Evolutionary conservation across 1,140 invertebrate genomes (phyloP).

Genomic region (Drosophila trapezifrons): DNA sequence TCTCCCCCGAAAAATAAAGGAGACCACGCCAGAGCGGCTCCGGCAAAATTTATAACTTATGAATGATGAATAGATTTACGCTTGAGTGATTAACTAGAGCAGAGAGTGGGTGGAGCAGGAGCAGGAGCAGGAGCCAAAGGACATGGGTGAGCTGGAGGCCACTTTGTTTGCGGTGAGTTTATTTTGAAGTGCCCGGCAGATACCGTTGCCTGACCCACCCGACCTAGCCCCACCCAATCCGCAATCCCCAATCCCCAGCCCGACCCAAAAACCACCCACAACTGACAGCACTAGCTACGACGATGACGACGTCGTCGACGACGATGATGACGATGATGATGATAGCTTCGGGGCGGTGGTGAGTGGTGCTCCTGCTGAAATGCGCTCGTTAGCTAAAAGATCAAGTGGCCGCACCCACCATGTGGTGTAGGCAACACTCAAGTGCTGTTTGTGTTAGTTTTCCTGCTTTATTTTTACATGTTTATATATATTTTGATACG

Average conservation of each 20-base stretch:
- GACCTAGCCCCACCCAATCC: slow-evolving; percentile 5
- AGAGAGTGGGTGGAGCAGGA: slow-evolving; percentile 9
- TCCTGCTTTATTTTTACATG: slow-evolving; percentile 48
- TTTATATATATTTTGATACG: slow-evolving; percentile 3
- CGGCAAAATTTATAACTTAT: slow-evolving; percentile 83
- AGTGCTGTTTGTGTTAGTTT: slow-evolving; percentile 81
- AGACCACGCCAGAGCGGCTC: slow-evolving; percentile 48
- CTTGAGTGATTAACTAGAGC: slow-evolving; percentile 82
- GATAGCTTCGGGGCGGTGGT: slow-evolving; percentile 24
- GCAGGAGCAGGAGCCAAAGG: slow-evolving; percentile 37
- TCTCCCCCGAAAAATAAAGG: slow-evolving; percentile 61
- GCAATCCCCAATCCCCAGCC: neutral
- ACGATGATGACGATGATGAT: slow-evolving; percentile 2
- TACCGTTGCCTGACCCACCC: slow-evolving; percentile 65
- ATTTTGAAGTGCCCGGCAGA: slow-evolving; percentile 80
- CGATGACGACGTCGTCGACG: slow-evolving; percentile 3
- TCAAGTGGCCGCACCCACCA: slow-evolving; percentile 69
- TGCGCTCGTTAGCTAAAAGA: slow-evolving; percentile 81
- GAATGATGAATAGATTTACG: slow-evolving; percentile 83
- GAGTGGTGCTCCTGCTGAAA: slow-evolving; percentile 66
- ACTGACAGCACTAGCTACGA: slow-evolving; percentile 53
- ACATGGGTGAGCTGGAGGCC: slow-evolving; percentile 63
- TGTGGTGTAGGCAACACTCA: slow-evolving; percentile 67
- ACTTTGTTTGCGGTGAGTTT: slow-evolving; percentile 83
- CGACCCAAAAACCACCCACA: slow-evolving; percentile 24